Conservation (phyloP, 2,797 vertebrate genomes). For the Neosilurus mollespiculum region DNA sequence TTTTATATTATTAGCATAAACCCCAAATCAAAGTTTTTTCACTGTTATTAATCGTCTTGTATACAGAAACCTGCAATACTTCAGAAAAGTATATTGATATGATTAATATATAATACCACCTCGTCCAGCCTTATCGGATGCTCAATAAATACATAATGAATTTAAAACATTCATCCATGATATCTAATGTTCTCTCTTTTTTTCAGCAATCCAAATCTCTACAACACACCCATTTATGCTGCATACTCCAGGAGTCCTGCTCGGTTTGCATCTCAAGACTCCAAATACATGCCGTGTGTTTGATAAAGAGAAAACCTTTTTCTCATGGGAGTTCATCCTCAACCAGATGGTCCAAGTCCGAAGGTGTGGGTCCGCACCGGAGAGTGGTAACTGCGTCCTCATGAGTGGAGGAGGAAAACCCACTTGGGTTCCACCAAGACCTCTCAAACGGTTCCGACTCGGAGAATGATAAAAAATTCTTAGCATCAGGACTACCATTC, state of each 20-base stretch:
- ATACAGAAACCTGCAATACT: neutral
- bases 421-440: neutral
- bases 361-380: neutral
- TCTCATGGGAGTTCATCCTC: neutral
- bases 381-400: neutral
- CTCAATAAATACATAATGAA: neutral
- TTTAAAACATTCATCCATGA: neutral
- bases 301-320: neutral
- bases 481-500: too few relatives aligned
- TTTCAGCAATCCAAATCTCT: neutral
- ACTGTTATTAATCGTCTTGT: too few relatives aligned
- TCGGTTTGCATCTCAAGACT: neutral
- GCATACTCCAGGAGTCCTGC: neutral
- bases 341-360: neutral
- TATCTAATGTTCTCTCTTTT: neutral
- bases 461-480: too few relatives aligned
- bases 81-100: neutral
- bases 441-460: neutral
- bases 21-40: neutral
- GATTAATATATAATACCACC: neutral
- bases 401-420: neutral
- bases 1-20: neutral
- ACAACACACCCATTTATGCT: neutral
- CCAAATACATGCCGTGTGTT: neutral
- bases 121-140: neutral